A percentile compares a stretch with the other conserved stretches of the same genome.
Evolutionary conservation across 1,140 invertebrate genomes (phyloP).

Genomic region (Heterodera carotae): DNA sequence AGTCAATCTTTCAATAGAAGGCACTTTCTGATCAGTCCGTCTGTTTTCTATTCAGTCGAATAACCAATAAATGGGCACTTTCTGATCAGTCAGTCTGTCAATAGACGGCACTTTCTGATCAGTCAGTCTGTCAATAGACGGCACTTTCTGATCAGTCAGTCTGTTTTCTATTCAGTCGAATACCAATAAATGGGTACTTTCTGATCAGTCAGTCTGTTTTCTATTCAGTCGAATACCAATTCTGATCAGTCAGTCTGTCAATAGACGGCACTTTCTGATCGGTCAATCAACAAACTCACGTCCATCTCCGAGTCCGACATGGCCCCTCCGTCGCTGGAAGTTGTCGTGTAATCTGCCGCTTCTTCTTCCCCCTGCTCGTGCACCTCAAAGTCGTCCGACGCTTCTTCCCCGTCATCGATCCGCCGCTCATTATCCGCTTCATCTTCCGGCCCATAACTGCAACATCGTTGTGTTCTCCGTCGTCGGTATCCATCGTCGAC

Average conservation of each 20-base stretch:
- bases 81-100: background rate
- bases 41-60: no score
- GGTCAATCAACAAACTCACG: constrained; percentile 13
- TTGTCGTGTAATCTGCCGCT: background rate
- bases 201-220: constrained; percentile 10
- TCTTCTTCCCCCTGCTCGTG: background rate
- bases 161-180: no score
- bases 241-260: constrained; percentile 16
- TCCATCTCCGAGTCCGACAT: constrained; percentile 24
- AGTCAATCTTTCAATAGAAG: no score
- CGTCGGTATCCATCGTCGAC: no score
- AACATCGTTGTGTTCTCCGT: background rate
- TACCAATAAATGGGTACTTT: no score
- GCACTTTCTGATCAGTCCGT: no score
- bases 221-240: constrained; percentile 7
- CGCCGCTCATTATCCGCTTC: background rate
- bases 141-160: no score
- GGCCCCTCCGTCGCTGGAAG: constrained; percentile 2
- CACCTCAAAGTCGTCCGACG: background rate
- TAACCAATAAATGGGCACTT: no score
- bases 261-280: background rate
- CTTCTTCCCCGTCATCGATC: background rate
- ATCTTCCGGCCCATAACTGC: constrained; percentile 1
- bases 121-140: no score
- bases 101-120: constrained; percentile 12